These are phyloP conservation scores for Galemys pyrenaicus DNA, from an alignment of 2,113 vertebrate species.

Conservation along the genomic window DNA sequence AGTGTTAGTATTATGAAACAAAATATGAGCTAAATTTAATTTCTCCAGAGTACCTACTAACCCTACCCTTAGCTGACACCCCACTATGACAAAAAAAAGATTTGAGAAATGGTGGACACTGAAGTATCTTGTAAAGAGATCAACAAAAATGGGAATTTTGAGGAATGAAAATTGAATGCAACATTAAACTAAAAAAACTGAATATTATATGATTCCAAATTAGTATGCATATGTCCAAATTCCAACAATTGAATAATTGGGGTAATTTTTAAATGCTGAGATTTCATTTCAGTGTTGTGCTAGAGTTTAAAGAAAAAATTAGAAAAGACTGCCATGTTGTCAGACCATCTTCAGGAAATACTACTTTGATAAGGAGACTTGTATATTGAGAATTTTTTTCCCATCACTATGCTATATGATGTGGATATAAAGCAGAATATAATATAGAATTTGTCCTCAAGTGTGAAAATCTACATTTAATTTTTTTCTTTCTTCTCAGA, in stretches of 20 bases:
- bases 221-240: neutral
- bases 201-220: neutral
- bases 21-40: neutral
- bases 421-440: neutral
- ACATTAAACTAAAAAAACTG: neutral
- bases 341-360: neutral
- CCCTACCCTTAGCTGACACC: neutral
- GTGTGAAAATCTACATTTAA: conserved; percentile 3
- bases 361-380: neutral
- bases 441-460: conserved; percentile 42
- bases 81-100: neutral
- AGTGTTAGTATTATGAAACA: neutral
- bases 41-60: neutral
- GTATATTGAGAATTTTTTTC: neutral
- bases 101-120: neutral
- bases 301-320: neutral
- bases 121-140: neutral
- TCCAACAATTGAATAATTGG: neutral
- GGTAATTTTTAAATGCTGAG: neutral
- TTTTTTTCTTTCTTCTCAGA: conserved; percentile 30
- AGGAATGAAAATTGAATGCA: neutral
- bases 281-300: neutral
- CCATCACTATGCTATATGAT: neutral
- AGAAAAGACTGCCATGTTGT: neutral
- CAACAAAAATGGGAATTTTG: neutral